Conservation (phyloP, 2,888 invertebrate species). For the Cantharis flavilabris region DNA sequence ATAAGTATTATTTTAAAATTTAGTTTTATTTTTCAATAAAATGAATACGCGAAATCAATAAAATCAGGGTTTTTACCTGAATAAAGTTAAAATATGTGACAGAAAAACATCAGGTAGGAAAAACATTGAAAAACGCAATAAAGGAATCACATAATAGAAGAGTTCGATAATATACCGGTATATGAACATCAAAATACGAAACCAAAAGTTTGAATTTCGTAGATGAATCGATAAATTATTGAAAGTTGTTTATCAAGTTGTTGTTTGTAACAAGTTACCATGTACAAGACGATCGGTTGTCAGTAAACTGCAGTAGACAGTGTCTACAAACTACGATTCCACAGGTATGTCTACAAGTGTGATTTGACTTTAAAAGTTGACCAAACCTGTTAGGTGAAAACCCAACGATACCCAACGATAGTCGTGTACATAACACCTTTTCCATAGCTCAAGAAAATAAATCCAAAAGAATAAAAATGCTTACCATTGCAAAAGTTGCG, state of each 20-base stretch:
- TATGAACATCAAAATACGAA: background rate
- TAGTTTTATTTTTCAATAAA: background rate
- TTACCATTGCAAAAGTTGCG: conserved; percentile 92
- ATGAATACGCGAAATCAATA: background rate
- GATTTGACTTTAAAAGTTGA: too few relatives aligned
- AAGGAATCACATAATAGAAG: background rate
- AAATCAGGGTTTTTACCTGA: background rate
- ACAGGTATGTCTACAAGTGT: too few relatives aligned
- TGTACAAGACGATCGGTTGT: background rate
- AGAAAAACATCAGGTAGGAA: background rate
- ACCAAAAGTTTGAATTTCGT: background rate
- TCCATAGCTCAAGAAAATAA: background rate
- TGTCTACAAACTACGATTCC: too few relatives aligned
- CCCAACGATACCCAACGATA: too few relatives aligned
- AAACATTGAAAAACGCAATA: background rate
- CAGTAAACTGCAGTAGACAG: background rate
- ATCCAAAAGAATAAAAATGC: conserved; percentile 35
- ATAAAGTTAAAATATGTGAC: background rate
- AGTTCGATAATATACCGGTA: background rate
- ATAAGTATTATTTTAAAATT: background rate
- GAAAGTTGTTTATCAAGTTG: background rate
- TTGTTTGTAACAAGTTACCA: background rate
- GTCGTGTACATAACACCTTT: background rate
- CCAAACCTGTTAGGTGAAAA: too few relatives aligned
- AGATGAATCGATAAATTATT: background rate